Evolutionary conservation across 1,140 invertebrate species (phyloP).

Genomic region (Nasonia longicornis): DNA sequence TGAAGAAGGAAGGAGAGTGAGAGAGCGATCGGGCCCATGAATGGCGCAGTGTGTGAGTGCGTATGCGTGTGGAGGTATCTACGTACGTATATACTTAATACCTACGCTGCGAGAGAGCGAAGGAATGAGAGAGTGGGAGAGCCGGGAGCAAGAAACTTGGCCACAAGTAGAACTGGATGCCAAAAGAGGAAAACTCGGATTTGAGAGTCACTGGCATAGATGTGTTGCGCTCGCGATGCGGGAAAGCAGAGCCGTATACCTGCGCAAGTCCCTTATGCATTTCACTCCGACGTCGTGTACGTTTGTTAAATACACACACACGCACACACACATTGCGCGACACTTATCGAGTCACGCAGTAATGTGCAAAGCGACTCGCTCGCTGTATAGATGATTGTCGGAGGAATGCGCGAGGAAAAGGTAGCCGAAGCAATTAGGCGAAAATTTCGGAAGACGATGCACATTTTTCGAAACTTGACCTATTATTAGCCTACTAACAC

Average conservation of each 20-base stretch:
- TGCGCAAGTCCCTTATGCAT: background rate
- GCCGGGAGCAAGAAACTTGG: constrained; percentile 37
- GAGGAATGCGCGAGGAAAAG: background rate
- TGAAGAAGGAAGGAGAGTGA: background rate
- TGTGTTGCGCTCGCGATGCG: constrained; percentile 53
- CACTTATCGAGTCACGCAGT: no score
- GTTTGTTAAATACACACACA: no score
- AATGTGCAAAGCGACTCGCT: no score
- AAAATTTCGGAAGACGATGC: background rate
- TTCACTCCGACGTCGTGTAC: background rate
- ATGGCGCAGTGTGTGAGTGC: background rate
- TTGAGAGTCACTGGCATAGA: constrained; percentile 42
- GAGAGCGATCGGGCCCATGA: background rate
- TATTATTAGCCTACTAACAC: constrained; percentile 60
- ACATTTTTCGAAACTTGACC: background rate
- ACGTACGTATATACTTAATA: background rate
- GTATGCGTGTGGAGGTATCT: background rate
- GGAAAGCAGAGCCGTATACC: constrained; percentile 49
- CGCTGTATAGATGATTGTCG: no score
- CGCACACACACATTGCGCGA: no score
- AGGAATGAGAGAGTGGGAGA: constrained; percentile 12
- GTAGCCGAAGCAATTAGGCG: background rate
- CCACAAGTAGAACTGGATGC: constrained; percentile 11
- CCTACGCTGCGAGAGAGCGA: background rate
- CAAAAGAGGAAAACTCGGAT: constrained; percentile 30